These are phyloP conservation scores for Bryconaethiops microstoma DNA, from an alignment of 2,797 vertebrate species.

Conservation along the genomic window DNA sequence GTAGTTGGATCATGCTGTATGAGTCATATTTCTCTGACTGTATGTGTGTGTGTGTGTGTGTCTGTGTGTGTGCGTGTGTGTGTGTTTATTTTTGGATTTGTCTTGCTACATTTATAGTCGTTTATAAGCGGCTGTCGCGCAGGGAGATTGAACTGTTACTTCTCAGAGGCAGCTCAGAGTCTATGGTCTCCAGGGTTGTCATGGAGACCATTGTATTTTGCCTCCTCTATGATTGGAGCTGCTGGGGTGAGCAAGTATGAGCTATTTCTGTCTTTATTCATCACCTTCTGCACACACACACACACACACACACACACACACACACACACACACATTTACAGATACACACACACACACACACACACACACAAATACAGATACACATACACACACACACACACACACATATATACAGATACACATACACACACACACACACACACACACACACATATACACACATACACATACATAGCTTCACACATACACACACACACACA, in stretches of 20 bases:
- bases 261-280: conserved; percentile 81
- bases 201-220: conserved; percentile 80
- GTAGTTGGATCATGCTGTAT: conserved; percentile 44
- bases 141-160: conserved; percentile 63
- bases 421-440: no score
- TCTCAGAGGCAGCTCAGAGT: conserved; percentile 63
- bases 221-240: conserved; percentile 75
- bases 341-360: conserved; percentile 38
- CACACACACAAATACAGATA: conserved; percentile 29
- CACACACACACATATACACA: no score
- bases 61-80: conserved; percentile 15
- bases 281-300: conserved; percentile 66
- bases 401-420: no score
- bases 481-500: no score
- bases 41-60: conserved; percentile 49
- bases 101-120: conserved; percentile 54
- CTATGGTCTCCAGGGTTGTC: conserved; percentile 72
- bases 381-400: no score
- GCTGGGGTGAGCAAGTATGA: conserved; percentile 74
- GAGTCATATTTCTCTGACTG: conserved; percentile 46
- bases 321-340: no score
- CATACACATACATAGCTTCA: no score
- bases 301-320: conserved; percentile 48
- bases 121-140: conserved; percentile 61
- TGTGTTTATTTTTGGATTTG: conserved; percentile 53